phyloP scores from a whole-genome alignment of 2,888 invertebrate species.

The Tyria jacobaeae region DNA sequence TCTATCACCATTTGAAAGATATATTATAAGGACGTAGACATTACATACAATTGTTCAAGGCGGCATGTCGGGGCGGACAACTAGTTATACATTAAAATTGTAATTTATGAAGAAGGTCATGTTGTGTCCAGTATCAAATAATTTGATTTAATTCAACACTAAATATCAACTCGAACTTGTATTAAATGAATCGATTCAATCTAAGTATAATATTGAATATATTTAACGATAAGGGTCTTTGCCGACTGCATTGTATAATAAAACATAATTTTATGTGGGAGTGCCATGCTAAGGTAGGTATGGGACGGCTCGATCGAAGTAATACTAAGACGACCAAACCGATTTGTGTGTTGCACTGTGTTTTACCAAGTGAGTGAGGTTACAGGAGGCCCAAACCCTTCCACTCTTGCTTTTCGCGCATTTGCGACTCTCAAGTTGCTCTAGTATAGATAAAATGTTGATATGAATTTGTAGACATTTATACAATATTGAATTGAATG shows the following conservation, averaged over 20 bases:
- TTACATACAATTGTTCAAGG: slow-evolving; percentile 2
- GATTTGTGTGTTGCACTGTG: too few species aligned
- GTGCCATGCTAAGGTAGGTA: too few species aligned
- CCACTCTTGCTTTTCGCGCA: too few species aligned
- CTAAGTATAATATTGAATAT: background rate
- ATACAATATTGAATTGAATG: too few species aligned
- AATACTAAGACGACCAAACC: too few species aligned
- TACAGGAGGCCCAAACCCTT: too few species aligned
- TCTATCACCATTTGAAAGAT: slow-evolving; percentile 2
- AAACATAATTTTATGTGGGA: too few species aligned
- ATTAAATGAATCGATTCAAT: background rate
- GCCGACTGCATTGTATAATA: background rate
- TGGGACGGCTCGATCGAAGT: too few species aligned
- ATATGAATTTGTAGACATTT: too few species aligned
- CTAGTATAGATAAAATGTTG: too few species aligned
- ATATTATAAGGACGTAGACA: background rate
- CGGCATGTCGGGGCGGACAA: background rate
- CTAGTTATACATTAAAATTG: background rate
- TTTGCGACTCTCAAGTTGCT: too few species aligned
- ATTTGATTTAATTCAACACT: slow-evolving; percentile 1
- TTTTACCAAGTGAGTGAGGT: too few species aligned
- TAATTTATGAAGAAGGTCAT: slow-evolving; percentile 9
- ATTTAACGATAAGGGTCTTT: background rate
- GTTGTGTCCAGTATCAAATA: slow-evolving; percentile 1
- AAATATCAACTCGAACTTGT: slow-evolving; percentile 4